Conservation (phyloP, 2,888 invertebrate genomes). For the Hedychridium roseum region DNA sequence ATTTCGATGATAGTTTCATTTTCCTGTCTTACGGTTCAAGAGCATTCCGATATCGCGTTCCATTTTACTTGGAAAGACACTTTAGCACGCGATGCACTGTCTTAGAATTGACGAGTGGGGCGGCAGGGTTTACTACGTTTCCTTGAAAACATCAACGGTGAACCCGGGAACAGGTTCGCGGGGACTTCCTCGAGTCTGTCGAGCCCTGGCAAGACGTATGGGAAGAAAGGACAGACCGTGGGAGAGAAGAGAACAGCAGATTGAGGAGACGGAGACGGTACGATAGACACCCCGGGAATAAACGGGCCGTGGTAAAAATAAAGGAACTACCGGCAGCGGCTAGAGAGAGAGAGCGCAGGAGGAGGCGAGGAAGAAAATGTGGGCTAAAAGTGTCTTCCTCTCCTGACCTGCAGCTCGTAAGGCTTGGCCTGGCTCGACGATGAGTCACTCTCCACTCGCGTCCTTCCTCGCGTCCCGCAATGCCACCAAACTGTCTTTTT, state of each 20-base stretch:
- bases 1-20: too few species aligned
- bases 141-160: too few species aligned
- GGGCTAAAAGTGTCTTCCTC: slow-evolving; percentile 59
- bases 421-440: slow-evolving; percentile 49
- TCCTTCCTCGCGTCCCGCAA: slow-evolving; percentile 17
- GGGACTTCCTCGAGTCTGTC: too few species aligned
- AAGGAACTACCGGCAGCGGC: slow-evolving; percentile 23
- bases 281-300: slow-evolving; percentile 32
- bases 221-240: too few species aligned
- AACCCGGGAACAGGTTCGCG: too few species aligned
- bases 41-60: too few species aligned
- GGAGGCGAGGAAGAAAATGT: slow-evolving; percentile 50
- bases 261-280: slow-evolving; percentile 22
- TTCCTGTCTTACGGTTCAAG: too few species aligned
- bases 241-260: slow-evolving; percentile 16
- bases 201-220: too few species aligned
- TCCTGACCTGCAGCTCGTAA: slow-evolving; percentile 56
- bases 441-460: slow-evolving; percentile 48
- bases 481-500: slow-evolving; percentile 3
- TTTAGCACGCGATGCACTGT: too few species aligned
- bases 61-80: too few species aligned
- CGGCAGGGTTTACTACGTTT: too few species aligned
- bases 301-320: slow-evolving; percentile 36
- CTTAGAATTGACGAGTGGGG: too few species aligned
- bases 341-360: slow-evolving; percentile 25